Evolutionary conservation across 2,888 invertebrate genomes (phyloP), one percentile per base, ranked within the genome.

Genomic region (Aethes cnicana): DNA sequence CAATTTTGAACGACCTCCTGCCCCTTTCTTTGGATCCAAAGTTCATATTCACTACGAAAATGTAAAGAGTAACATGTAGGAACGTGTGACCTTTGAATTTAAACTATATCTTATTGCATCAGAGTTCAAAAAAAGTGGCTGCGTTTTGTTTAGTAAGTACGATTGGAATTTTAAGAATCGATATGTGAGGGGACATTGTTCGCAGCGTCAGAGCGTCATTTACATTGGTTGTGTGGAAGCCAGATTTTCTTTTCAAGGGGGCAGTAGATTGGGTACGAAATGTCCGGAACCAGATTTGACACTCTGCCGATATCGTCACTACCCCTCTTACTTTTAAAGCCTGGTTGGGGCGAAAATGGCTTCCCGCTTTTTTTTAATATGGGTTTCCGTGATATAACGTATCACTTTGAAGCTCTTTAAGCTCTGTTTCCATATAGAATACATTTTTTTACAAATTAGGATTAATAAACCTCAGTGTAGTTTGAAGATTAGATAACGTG

Each of bases 261-360:
- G 62, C 69, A 71, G 74, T 78, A 75, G 74, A 79, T 79, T 76
- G 76, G 74, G 74, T 72, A 68, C 65, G 69, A 76, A 80, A 75
- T 73, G 73, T 71, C 70, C 74, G 71, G 71, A 77, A 74, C 77
- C 75, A 74, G 74, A 79, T 81, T 82, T 81, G 81, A 81, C 80
- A 80, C 76, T 76, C 71, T 63, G 68, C 70, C 75, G 74, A 74
- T 75, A 77, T 77, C 69, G 76, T 74, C 74, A 75, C 71, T 74
- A 73, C 72, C 74, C 65, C 70, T 71, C 62, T 74, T 69, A 47
- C 50, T 46, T 54, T 50, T 41, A 67, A 54, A 64, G 48, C 69
- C 46, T 66, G n/a, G 18, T 4, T 47, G 50, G 53, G 63, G 36
- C 74, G 68, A 62, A 76, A 33, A 23, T 18, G 47, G 62, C 67